These are phyloP conservation scores for Polietes domitor DNA, from an alignment of 2,888 invertebrate genomes.

Conservation along the genomic window DNA sequence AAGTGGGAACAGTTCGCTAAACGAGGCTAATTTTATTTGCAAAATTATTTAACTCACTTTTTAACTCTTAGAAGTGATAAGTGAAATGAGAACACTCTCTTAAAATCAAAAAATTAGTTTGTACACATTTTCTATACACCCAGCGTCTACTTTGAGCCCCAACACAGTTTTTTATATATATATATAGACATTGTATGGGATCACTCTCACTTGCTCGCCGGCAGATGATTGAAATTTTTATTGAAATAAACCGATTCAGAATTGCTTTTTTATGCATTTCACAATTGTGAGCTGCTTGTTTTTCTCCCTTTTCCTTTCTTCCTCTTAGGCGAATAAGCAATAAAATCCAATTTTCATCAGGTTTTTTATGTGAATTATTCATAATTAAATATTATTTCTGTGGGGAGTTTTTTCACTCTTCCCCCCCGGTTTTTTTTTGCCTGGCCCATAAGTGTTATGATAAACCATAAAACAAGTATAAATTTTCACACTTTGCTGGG, in stretches of 20 bases:
- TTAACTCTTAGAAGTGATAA: too few species aligned
- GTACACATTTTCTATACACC: too few species aligned
- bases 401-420: neutral
- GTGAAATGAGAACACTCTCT: too few species aligned
- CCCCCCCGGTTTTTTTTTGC: neutral
- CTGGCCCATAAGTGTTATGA: neutral
- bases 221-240: neutral
- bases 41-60: too few species aligned
- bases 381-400: constrained; percentile 26
- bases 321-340: constrained; percentile 17
- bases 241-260: neutral
- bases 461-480: constrained; percentile 19
- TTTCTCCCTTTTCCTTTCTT: neutral
- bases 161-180: too few species aligned
- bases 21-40: too few species aligned
- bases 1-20: too few species aligned
- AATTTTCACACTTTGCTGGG: constrained; percentile 4
- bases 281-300: neutral
- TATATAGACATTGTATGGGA: too few species aligned
- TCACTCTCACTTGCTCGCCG: too few species aligned
- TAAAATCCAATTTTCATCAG: constrained; percentile 28
- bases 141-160: too few species aligned
- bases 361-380: neutral
- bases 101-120: too few species aligned
- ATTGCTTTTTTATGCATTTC: constrained; percentile 6